Base-by-base conservation (phyloP, 1,140 invertebrate genomes). In the Phocides pigmalion region DNA sequence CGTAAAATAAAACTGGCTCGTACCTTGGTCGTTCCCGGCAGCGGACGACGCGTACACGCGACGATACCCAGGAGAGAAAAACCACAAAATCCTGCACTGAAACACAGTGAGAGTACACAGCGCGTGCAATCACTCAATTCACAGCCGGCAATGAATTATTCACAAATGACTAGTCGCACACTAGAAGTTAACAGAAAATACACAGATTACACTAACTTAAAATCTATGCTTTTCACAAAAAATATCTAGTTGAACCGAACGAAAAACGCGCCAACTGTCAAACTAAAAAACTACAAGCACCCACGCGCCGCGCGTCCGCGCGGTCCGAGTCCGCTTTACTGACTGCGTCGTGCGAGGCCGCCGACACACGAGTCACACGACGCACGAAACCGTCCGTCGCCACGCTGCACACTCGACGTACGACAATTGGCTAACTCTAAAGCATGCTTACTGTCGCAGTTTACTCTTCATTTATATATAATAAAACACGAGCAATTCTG, bases 211-310 rank as follows among this genome's bases (percentile, higher is more conserved):
- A 86, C 82, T 82, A 86, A 82, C 79, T 80, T 87, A 85, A 84
- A 89, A 88, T 87, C 84, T 87, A 89, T 90, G 83, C 76, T 85
- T 88, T 87, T 70, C 84, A 87, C 82, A 76, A 80, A 66, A n/a
- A 87, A 83, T 81, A 83, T 74, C 72, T 76, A 82, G 75, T 80
- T 84, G 68, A 82, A 84, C 74, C 56, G 74, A 86, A 87, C 82
- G 79, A 87, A 90, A 88, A 89, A 82, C 87, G 83, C 87, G 88
- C 85, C 86, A 90, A 90, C 84, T 90, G 86, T 90, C 86, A 90
- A 90, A 85, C 82, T 86, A 90, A 90, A 89, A 90, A 87, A 85
- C 86, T 89, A 89, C 86, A 85, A 90, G 88, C 88, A 90, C 86
- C 88, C 71, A 82, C 82, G 78, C 81, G 71, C 74, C 82, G 83